phyloP scores from a whole-genome alignment of 1,140 invertebrate genomes.

The Anastrepha obliqua region DNA sequence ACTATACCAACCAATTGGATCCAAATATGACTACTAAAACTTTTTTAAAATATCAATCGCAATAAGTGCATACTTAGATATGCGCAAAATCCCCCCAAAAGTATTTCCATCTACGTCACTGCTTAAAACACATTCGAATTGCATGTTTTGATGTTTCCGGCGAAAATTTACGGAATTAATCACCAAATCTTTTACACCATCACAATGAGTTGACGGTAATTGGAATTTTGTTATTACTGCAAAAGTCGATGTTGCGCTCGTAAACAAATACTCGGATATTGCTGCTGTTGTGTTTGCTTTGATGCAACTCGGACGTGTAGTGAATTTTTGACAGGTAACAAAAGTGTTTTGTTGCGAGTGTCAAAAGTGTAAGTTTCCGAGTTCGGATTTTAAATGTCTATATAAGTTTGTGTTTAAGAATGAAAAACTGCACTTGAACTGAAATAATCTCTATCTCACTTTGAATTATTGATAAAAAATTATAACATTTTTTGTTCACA shows the following conservation, averaged over 20 bases:
- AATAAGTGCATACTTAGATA: too few relatives aligned
- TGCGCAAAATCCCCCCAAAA: not conserved
- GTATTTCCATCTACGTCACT: not conserved
- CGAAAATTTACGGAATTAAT: constrained; percentile 48
- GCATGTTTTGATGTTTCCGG: constrained; percentile 42
- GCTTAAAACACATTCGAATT: not conserved
- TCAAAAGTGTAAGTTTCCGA: not conserved
- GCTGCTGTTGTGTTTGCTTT: not conserved
- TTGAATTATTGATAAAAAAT: too few relatives aligned
- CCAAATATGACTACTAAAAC: too few relatives aligned
- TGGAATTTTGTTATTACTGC: constrained; percentile 6
- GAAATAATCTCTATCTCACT: not conserved
- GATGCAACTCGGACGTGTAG: not conserved
- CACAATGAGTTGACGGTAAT: constrained; percentile 19
- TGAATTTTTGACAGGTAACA: not conserved
- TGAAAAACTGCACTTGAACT: constrained; percentile 8
- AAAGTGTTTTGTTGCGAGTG: not conserved
- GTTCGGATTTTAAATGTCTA: not conserved
- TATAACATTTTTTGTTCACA: too few relatives aligned
- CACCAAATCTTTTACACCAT: constrained; percentile 28
- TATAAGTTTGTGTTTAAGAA: not conserved
- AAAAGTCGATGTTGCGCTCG: not conserved
- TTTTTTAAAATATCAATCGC: too few relatives aligned
- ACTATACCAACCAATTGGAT: too few relatives aligned
- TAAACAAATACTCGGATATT: not conserved